Evolutionary conservation across 2,888 invertebrate species (phyloP), one percentile per base, ranked within the genome.

Genomic region (Synergus umbraculus): DNA sequence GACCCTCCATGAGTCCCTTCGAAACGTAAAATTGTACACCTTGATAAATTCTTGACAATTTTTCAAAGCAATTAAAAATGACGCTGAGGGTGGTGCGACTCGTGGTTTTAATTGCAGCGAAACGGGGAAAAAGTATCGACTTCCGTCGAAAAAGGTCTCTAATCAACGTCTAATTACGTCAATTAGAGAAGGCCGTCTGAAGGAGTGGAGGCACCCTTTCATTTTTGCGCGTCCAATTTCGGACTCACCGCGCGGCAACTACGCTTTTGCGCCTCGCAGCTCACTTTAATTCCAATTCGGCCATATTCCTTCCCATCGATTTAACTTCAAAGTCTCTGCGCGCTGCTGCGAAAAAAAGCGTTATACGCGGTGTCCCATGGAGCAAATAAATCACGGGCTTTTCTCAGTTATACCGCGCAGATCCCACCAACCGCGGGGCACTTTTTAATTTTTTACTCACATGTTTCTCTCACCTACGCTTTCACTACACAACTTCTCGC

Each of bases 351-450:
- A 83, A 82, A 85, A 85, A 83, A 80, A 43, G 44, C 79, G 76
- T 73, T 78, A 78, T 80, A 78, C 76, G 83, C 80, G 80, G 83
- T 82, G 87, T 87, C 87, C 88, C 88, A 86, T 85, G 88, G 87
- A 85, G 88, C 87, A 85, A 86, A 89, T 90, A 88, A 89, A 90
- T 90, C 89, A 87, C 79, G 76, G 65, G 79, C 77, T 78, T 81
- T 83, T 79, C 81, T 78, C 77, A 76, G 78, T 29, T 29, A 29
- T 67, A 58, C 37, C 69, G 77, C 83, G 78, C 77, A 76, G 76
- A 29, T 37, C n/a, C 12, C 0, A 44, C 18, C 60, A 60, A 2
- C 15, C 15, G 60, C 43, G 41, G 63, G 37, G 60, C 44, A 63
- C 43, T 29, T 76, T 66, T 66, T 66, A 66, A 66, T 66, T 66